Base-by-base conservation (phyloP, 2,888 invertebrate species). In the Autographa pulchrina region DNA sequence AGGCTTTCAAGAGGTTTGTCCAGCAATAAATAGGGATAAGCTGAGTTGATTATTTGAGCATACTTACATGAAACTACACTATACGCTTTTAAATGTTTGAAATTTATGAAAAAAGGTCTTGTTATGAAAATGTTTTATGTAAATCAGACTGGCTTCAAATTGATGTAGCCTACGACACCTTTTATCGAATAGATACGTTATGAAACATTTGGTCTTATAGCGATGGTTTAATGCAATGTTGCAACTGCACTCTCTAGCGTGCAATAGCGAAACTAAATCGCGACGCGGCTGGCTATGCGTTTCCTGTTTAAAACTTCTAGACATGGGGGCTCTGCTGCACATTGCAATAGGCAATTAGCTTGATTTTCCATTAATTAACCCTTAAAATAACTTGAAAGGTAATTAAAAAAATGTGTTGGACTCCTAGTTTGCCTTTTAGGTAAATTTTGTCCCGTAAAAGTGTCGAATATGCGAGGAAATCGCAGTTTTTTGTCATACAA, bases 181-280 rank as follows among this genome's bases (percentile, higher is more conserved):
- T 7, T 20, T 16, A 35, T 35, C n/a, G 31, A 52, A 62, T 32
- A 52, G 48, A 5, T 16, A 63, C 13, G 14, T 54, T 8, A 35
- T 63, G 18, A 63, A 63, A 13, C 35, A 13, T 9, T 63, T 35
- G 3, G 25, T 0, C 5, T 25, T 9, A 56, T 16, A 16, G 38
- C 20, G 4, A 65, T 41, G 9, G 14, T 65, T 56, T 11, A 20
- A 16, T 38, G 38, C 9, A 41, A 35, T 13, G 18, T 18, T 14
- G 52, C 18, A 65, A 56, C 1, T 65, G 56, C 54, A 64, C 35
- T 1, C 14, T 56, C 56, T 65, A 58, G 56, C 64, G 56, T 38
- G 64, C 56, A 41, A 20, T 61, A 25, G 61, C 61, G 25, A 61
- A 61, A 60, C 48, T 61, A 25, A 18, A 38, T 67, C 16, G 54